These are phyloP conservation scores for Brenthis hecate DNA, from an alignment of 2,888 invertebrate species.

Conservation along the genomic window DNA sequence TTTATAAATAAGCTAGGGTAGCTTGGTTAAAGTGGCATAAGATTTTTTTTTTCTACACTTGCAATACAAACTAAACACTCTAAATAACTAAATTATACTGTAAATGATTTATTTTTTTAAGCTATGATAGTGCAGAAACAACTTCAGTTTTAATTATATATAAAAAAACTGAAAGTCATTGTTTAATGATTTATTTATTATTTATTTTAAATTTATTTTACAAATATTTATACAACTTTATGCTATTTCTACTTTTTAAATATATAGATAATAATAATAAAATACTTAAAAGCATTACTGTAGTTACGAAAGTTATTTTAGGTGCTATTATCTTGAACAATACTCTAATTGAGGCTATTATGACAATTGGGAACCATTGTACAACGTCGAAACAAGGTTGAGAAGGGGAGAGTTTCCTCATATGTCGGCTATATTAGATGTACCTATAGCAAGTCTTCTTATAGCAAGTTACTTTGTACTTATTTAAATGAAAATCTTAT, in stretches of 20 bases:
- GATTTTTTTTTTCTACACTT: too few relatives aligned
- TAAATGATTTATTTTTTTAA: too few relatives aligned
- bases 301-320: constrained; percentile 15
- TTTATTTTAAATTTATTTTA: too few relatives aligned
- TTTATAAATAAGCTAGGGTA: background rate
- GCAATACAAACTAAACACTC: too few relatives aligned
- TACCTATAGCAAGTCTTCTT: background rate
- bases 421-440: background rate
- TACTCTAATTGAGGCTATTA: constrained; percentile 28
- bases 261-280: background rate
- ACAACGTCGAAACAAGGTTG: constrained; percentile 12
- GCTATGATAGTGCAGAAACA: too few relatives aligned
- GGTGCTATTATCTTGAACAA: constrained; percentile 24
- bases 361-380: constrained; percentile 30
- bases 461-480: background rate
- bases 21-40: too few relatives aligned
- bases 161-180: too few relatives aligned
- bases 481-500: too few relatives aligned
- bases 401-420: constrained; percentile 21
- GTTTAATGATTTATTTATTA: too few relatives aligned
- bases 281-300: constrained; percentile 14
- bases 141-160: too few relatives aligned
- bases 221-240: too few relatives aligned
- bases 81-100: too few relatives aligned
- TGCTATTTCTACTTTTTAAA: background rate